phyloP scores from a whole-genome alignment of 2,113 vertebrate species.

The Tetraodon nigroviridis region DNA sequence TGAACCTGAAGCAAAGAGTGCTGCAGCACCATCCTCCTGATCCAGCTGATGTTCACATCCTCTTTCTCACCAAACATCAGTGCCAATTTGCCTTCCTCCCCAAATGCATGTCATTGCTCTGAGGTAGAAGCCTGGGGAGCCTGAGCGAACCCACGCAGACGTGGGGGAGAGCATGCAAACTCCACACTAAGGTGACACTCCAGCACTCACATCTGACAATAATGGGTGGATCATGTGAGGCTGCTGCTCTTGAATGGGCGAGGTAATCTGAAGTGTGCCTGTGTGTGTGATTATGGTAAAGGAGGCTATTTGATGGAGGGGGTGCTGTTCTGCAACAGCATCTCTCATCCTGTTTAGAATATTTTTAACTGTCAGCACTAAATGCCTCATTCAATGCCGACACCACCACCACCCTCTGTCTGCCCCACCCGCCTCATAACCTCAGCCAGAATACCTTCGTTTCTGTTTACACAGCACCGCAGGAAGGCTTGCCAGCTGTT shows the following conservation, averaged over 20 bases:
- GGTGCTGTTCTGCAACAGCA: slow-evolving; percentile 25
- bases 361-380: slow-evolving; percentile 73
- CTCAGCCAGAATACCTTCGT: slow-evolving; percentile 71
- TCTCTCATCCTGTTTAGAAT: slow-evolving; percentile 37
- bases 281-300: not conserved
- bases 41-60: no score
- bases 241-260: slow-evolving; percentile 54
- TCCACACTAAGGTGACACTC: slow-evolving; percentile 8
- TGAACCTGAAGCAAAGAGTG: slow-evolving; percentile 16
- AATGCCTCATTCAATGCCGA: slow-evolving; percentile 71
- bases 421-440: slow-evolving; percentile 60
- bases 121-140: no score
- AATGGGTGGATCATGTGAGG: slow-evolving; percentile 61
- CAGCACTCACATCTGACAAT: slow-evolving; percentile 55
- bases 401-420: slow-evolving; percentile 18
- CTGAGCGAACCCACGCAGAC: no score
- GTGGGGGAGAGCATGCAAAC: no score
- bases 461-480: slow-evolving; percentile 67
- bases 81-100: no score
- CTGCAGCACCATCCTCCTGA: slow-evolving; percentile 13
- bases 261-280: slow-evolving; percentile 28
- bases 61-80: no score
- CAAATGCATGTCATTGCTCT: no score
- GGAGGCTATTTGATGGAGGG: slow-evolving; percentile 3
- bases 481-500: slow-evolving; percentile 66